Conservation (phyloP, 2,797 vertebrate species). For the Anguilla marmorata region DNA sequence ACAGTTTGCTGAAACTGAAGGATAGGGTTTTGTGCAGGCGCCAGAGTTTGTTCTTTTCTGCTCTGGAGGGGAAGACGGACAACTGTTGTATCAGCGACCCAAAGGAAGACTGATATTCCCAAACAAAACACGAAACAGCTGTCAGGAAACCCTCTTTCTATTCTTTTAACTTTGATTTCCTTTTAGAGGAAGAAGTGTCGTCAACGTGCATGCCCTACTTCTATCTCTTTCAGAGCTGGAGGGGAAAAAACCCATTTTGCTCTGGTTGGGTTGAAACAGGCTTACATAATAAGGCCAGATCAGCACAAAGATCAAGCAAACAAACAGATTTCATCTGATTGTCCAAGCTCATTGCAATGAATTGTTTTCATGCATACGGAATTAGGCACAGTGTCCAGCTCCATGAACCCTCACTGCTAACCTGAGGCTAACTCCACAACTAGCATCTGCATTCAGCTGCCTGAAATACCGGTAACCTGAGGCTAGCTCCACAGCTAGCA, state of each 20-base stretch:
- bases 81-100: slow-evolving; percentile 36
- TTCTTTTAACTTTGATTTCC: slow-evolving; percentile 47
- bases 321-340: neutral
- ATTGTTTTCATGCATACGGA: neutral
- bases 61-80: slow-evolving; percentile 35
- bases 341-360: neutral
- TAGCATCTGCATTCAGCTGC: too few relatives aligned
- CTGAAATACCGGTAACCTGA: too few relatives aligned
- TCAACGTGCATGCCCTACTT: slow-evolving; percentile 18
- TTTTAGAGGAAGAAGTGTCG: slow-evolving; percentile 46
- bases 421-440: too few relatives aligned
- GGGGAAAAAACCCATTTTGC: slow-evolving; percentile 13
- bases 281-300: neutral
- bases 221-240: slow-evolving; percentile 35
- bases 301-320: neutral
- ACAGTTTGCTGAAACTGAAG: neutral
- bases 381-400: neutral
- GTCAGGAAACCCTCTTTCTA: slow-evolving; percentile 52
- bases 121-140: slow-evolving; percentile 46
- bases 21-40: neutral
- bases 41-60: slow-evolving; percentile 25
- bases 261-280: slow-evolving; percentile 30
- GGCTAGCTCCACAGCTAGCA: too few relatives aligned
- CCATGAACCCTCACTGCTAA: neutral
- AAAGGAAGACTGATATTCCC: slow-evolving; percentile 43